These are phyloP conservation scores for Podarcis muralis DNA, from an alignment of 2,113 vertebrate genomes.

Conservation along the genomic window DNA sequence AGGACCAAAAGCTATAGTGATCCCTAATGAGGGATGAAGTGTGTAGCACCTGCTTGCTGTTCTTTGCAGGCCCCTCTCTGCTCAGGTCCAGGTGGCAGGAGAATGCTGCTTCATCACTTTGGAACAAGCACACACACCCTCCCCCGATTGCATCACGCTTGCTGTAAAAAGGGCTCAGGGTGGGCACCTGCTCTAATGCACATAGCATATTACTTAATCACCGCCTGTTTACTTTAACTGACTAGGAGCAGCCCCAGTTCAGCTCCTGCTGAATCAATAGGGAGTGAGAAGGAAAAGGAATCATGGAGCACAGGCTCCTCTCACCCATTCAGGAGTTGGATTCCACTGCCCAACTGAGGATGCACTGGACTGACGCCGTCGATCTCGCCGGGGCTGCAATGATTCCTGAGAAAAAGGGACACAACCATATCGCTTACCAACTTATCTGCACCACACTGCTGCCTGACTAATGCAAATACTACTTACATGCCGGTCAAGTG, in stretches of 20 bases:
- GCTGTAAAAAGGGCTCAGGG: background rate
- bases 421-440: background rate
- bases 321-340: conserved; percentile 93
- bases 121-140: background rate
- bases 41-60: background rate
- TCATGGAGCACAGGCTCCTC: conserved; percentile 25
- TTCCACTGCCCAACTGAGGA: conserved; percentile 85
- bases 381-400: conserved; percentile 82
- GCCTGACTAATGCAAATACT: background rate
- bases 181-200: background rate
- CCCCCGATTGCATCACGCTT: background rate
- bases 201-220: background rate
- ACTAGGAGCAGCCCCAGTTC: background rate
- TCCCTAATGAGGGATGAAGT: background rate
- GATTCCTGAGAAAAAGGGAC: conserved; percentile 78
- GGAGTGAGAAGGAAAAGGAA: background rate
- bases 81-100: background rate
- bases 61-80: background rate
- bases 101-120: background rate
- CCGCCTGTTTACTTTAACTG: background rate
- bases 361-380: conserved; percentile 82
- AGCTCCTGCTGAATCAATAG: background rate
- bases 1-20: background rate
- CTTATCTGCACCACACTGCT: background rate
- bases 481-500: background rate